phyloP scores from a whole-genome alignment of 2,888 invertebrate genomes.

The Antheraea assamensis region DNA sequence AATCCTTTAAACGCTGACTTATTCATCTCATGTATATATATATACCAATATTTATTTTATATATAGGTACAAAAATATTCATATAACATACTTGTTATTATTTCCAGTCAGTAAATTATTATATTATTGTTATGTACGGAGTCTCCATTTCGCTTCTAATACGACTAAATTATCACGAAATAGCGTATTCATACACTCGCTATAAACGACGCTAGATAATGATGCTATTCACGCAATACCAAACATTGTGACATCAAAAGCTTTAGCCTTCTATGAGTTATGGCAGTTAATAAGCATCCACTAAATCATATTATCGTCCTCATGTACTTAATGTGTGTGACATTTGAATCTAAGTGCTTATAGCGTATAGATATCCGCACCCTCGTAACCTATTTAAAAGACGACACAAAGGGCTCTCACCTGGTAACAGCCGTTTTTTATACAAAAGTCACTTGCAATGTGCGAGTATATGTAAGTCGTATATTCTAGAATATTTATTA shows the following conservation, averaged over 20 bases:
- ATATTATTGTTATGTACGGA: not conserved
- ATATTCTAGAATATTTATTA: not conserved
- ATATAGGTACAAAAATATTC: no score
- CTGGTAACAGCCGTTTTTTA: not conserved
- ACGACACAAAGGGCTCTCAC: conserved; percentile 21
- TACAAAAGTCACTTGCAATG: conserved; percentile 2
- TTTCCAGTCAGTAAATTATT: not conserved
- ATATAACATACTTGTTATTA: not conserved
- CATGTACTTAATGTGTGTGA: not conserved
- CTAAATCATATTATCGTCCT: not conserved
- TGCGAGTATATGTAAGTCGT: not conserved
- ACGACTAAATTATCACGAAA: not conserved
- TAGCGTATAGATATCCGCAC: conserved; percentile 8
- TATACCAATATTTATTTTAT: no score
- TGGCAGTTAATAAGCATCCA: not conserved
- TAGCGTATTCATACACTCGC: not conserved
- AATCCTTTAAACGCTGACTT: no score
- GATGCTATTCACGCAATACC: not conserved
- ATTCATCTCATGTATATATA: no score
- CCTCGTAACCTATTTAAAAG: conserved; percentile 19
- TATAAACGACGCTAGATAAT: not conserved
- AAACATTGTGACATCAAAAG: not conserved
- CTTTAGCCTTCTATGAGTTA: not conserved
- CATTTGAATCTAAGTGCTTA: conserved; percentile 21
- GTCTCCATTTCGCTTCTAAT: not conserved